These are phyloP conservation scores for Tragelaphus buxtoni DNA, from an alignment of 2,113 vertebrate genomes.

Conservation along the genomic window DNA sequence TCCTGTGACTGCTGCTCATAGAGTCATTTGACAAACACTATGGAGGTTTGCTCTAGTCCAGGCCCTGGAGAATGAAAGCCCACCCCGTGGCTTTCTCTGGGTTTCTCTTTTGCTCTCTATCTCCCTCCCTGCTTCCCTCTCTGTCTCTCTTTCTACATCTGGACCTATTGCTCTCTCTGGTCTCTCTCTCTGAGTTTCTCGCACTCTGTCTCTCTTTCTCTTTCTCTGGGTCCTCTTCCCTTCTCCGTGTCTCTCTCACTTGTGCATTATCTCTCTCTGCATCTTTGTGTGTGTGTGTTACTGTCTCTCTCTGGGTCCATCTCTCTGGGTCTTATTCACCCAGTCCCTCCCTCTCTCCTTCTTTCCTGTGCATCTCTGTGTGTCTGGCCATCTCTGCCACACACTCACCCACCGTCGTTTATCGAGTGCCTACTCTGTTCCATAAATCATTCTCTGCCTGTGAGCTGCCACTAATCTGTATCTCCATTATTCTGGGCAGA, in stretches of 20 bases:
- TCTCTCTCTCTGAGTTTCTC: not conserved
- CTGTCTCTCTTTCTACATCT: not conserved
- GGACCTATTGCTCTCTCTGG: not conserved
- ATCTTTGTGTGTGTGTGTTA: not conserved
- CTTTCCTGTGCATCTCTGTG: not conserved
- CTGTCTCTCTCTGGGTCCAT: not conserved
- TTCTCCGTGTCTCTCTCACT: not conserved
- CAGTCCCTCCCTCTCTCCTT: too few species aligned
- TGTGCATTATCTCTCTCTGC: not conserved
- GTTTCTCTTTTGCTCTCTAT: not conserved
- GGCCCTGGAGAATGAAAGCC: not conserved
- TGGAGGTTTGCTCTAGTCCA: not conserved
- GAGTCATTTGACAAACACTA: not conserved
- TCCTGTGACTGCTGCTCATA: rapidly evolving
- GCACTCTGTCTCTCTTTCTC: not conserved
- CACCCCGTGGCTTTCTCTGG: not conserved
- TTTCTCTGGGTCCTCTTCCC: not conserved
- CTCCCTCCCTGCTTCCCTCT: not conserved
- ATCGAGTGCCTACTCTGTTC: not conserved
- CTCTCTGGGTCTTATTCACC: not conserved
- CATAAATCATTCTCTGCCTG: rapidly evolving
- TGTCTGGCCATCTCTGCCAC: too few species aligned
- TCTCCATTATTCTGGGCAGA: not conserved
- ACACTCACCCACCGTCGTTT: not conserved
- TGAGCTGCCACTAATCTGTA: not conserved